A percentile compares a stretch with the other conserved stretches of the same genome.
Conservation (phyloP, 2,888 invertebrate species). For the Busseola fusca region DNA sequence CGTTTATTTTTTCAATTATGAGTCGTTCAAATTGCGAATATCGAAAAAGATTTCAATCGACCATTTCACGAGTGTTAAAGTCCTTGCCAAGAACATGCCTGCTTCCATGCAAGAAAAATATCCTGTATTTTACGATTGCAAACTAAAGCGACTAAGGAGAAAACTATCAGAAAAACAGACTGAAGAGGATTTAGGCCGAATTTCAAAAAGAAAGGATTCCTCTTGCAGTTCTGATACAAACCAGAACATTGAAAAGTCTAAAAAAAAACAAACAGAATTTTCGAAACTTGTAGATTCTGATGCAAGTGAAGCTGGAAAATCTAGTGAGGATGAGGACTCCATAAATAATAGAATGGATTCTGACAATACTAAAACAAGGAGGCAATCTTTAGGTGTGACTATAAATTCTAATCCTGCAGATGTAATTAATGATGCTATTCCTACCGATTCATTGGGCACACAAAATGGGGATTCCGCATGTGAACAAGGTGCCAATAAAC, state of each 20-base stretch:
- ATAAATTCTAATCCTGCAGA: neutral
- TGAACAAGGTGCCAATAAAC: conserved; percentile 1
- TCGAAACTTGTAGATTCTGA: conserved; percentile 15
- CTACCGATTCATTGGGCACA: neutral
- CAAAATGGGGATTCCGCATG: conserved; percentile 3
- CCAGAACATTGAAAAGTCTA: conserved; percentile 1
- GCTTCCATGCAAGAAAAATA: conserved; percentile 74
- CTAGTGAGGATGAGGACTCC: conserved; percentile 2
- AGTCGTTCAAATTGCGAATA: conserved; percentile 75
- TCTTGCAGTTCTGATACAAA: conserved; percentile 22
- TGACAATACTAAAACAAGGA: conserved; percentile 1
- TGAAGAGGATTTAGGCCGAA: neutral
- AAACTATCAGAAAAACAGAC: conserved; percentile 38
- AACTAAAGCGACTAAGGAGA: conserved; percentile 72
- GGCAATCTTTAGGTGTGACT: neutral
- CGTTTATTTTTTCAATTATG: conserved; percentile 72
- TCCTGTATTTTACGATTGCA: conserved; percentile 80
- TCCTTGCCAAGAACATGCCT: conserved; percentile 72
- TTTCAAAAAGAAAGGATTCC: conserved; percentile 25
- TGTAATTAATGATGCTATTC: neutral
- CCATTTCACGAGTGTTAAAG: conserved; percentile 80
- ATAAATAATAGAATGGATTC: conserved; percentile 16
- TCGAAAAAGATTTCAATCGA: conserved; percentile 75
- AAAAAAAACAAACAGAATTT: neutral
- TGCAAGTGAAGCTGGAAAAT: conserved; percentile 12